Evolutionary conservation across 2,113 vertebrate genomes (phyloP).

Genomic region (Catharus bicknelli): DNA sequence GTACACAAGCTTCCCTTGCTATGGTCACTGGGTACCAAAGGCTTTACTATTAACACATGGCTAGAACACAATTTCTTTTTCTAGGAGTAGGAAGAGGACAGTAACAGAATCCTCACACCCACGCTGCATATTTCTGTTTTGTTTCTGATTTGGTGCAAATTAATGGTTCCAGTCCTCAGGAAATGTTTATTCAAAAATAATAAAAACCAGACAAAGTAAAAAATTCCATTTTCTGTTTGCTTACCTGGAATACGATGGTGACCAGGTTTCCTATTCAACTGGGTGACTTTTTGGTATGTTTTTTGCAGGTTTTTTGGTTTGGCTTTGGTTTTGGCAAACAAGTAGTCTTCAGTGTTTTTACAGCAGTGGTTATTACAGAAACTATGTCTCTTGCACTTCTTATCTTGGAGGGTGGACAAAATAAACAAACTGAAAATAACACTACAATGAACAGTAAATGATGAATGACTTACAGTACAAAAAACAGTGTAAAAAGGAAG

Average conservation of each 20-base stretch:
- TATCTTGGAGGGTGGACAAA: slow-evolving; percentile 88
- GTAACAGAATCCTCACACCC: background rate
- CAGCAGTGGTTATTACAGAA: slow-evolving; percentile 81
- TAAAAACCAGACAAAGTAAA: background rate
- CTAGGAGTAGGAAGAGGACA: background rate
- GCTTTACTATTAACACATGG: background rate
- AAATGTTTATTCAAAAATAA: background rate
- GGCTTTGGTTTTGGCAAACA: slow-evolving; percentile 66
- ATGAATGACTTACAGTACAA: slow-evolving; percentile 90
- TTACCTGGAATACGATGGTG: slow-evolving; percentile 71
- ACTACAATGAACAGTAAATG: slow-evolving; percentile 78
- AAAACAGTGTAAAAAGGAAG: slow-evolving; percentile 96
- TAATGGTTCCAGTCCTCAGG: background rate
- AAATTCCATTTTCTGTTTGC: background rate
- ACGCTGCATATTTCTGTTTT: background rate
- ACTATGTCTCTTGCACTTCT: slow-evolving; percentile 86
- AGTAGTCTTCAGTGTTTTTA: slow-evolving; percentile 89
- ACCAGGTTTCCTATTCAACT: slow-evolving; percentile 35
- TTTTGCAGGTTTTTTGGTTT: slow-evolving; percentile 24
- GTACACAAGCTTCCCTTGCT: background rate
- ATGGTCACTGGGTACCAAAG: fast-evolving
- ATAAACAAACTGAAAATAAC: slow-evolving; percentile 85
- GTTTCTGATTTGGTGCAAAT: slow-evolving; percentile 6
- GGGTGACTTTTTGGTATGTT: slow-evolving; percentile 36
- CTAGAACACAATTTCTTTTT: background rate